A percentile compares a stretch with the other conserved stretches of the same genome.
phyloP scores from a whole-genome alignment of 1,140 invertebrate species.

The Conus betulinus region DNA sequence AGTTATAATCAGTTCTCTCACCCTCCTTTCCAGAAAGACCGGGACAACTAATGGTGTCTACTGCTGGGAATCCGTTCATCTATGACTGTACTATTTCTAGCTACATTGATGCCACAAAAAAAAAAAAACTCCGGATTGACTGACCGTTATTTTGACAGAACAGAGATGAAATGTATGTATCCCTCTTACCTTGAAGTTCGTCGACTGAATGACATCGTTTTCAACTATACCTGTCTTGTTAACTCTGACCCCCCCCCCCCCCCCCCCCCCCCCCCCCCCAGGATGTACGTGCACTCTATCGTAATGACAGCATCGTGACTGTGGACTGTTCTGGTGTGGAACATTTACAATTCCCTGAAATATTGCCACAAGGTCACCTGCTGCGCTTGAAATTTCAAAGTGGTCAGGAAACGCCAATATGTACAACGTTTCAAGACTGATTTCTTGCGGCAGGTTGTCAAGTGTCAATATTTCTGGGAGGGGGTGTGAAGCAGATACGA shows the following conservation, averaged over 20 bases:
- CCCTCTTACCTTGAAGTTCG: neutral
- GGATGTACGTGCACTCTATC: slow-evolving; percentile 15
- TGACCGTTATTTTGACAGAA: neutral
- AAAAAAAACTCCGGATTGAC: neutral
- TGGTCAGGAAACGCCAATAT: no score
- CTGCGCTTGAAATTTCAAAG: slow-evolving; percentile 3
- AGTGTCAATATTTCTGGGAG: neutral
- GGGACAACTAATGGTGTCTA: slow-evolving; percentile 4
- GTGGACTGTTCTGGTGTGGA: slow-evolving; percentile 6
- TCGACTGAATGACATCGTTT: neutral
- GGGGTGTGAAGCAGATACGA: neutral
- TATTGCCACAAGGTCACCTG: neutral
- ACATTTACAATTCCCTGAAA: neutral
- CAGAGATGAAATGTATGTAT: neutral
- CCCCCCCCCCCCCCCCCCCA: no score
- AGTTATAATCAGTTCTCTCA: slow-evolving; percentile 19
- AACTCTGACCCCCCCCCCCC: neutral
- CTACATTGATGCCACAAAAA: neutral
- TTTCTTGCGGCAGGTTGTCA: slow-evolving; percentile 12
- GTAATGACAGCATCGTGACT: neutral
- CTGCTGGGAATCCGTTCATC: slow-evolving; percentile 5
- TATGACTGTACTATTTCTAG: slow-evolving; percentile 7
- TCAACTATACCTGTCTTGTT: neutral
- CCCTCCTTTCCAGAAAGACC: slow-evolving; percentile 7
- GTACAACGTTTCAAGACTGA: neutral